These are phyloP conservation scores for Copidosoma floridanum DNA, from an alignment of 1,140 invertebrate species.

Conservation along the genomic window DNA sequence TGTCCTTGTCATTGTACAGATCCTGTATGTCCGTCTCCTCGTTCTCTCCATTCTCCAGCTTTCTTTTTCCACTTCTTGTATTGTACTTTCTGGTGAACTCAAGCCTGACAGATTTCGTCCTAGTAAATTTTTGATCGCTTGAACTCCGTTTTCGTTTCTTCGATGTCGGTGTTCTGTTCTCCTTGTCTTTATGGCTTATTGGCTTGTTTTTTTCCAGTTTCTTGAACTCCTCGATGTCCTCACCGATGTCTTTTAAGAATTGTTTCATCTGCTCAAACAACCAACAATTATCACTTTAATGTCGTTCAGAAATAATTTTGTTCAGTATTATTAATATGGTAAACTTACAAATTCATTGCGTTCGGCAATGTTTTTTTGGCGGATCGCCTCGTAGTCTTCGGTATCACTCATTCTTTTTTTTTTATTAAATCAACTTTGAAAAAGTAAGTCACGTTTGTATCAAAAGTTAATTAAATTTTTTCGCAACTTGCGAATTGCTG, in stretches of 20 bases:
- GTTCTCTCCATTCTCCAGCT: neutral
- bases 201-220: neutral
- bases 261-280: slow-evolving; percentile 35
- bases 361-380: slow-evolving; percentile 36
- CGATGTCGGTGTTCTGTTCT: slow-evolving; percentile 25
- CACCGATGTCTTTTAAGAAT: slow-evolving; percentile 36
- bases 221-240: slow-evolving; percentile 25
- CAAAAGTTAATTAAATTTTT: too few relatives aligned
- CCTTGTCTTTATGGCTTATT: slow-evolving; percentile 9
- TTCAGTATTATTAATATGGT: neutral
- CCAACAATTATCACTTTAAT: too few relatives aligned
- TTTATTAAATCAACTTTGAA: too few relatives aligned
- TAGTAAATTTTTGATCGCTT: neutral
- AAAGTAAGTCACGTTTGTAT: too few relatives aligned
- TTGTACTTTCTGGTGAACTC: slow-evolving; percentile 33
- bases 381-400: slow-evolving; percentile 31
- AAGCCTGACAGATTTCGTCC: neutral
- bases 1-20: neutral
- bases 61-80: slow-evolving; percentile 31
- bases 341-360: slow-evolving; percentile 38
- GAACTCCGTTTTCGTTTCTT: slow-evolving; percentile 24
- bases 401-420: too few relatives aligned
- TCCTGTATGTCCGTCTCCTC: slow-evolving; percentile 3
- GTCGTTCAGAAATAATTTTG: too few relatives aligned
- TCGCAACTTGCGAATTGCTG: too few relatives aligned